These are phyloP conservation scores for Poeciliopsis infans DNA, from an alignment of 2,797 vertebrate species.

Conservation along the genomic window DNA sequence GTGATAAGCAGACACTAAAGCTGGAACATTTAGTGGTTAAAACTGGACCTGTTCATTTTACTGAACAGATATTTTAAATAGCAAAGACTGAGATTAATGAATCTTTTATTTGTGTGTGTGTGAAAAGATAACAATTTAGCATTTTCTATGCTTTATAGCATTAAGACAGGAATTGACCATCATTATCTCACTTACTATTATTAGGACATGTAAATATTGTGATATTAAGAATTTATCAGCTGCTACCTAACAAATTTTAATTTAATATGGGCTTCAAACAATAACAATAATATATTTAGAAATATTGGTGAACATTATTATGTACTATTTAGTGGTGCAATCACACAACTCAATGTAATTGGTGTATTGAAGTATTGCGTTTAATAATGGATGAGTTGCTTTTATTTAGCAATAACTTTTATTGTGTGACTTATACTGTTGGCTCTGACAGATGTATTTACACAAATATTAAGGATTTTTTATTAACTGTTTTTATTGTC, in stretches of 20 bases:
- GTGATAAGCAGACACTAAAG: neutral
- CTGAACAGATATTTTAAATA: neutral
- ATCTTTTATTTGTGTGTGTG: neutral
- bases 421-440: neutral
- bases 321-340: neutral
- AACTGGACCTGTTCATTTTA: neutral
- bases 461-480: neutral
- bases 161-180: neutral
- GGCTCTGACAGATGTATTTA: neutral
- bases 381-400: neutral
- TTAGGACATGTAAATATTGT: neutral
- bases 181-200: neutral
- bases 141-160: neutral
- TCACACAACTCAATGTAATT: neutral
- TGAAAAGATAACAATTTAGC: neutral
- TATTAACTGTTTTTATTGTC: neutral
- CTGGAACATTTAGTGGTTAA: neutral
- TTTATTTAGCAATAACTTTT: neutral
- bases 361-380: neutral
- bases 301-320: neutral
- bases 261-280: too few relatives aligned
- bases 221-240: too few relatives aligned
- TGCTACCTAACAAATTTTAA: too few relatives aligned
- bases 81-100: neutral
- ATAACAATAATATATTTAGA: neutral